Evolutionary conservation across 2,113 vertebrate species (phyloP).

Genomic region (Macheiramphus alcinus): DNA sequence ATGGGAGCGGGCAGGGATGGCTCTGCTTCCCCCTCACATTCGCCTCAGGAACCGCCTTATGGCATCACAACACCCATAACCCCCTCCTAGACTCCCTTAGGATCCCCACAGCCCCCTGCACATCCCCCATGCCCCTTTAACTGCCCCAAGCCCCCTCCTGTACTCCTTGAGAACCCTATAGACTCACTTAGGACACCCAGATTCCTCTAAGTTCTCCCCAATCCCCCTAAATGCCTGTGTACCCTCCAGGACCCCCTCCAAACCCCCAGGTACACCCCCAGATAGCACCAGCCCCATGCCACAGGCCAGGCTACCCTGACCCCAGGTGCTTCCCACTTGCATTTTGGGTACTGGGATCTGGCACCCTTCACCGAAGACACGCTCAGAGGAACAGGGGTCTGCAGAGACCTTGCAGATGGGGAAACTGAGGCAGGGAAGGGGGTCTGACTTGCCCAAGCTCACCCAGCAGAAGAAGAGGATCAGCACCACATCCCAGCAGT

Average conservation of each 20-base stretch:
- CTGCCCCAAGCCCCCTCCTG: not conserved
- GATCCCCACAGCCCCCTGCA: not conserved
- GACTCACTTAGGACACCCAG: not conserved
- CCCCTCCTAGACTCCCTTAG: not conserved
- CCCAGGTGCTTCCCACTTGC: not conserved
- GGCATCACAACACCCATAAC: not conserved
- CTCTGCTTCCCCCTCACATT: not conserved
- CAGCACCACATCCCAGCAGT: not conserved
- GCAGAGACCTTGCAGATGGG: not conserved
- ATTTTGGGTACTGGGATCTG: not conserved
- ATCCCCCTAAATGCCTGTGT: not conserved
- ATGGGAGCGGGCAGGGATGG: not conserved
- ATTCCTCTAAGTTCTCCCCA: not conserved
- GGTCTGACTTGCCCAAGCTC: not conserved
- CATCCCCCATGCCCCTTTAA: not conserved
- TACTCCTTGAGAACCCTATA: not conserved
- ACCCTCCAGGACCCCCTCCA: not conserved
- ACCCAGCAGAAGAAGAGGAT: not conserved
- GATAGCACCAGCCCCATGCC: not conserved
- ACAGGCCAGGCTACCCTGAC: not conserved
- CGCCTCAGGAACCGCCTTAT: not conserved
- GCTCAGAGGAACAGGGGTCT: not conserved
- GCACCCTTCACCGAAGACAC: rapidly evolving
- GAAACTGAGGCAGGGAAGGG: not conserved
- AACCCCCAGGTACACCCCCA: not conserved